Evolutionary conservation across 2,797 vertebrate species (phyloP), one percentile per base, ranked within the genome.

Genomic region (Silurus lanzhouensis): DNA sequence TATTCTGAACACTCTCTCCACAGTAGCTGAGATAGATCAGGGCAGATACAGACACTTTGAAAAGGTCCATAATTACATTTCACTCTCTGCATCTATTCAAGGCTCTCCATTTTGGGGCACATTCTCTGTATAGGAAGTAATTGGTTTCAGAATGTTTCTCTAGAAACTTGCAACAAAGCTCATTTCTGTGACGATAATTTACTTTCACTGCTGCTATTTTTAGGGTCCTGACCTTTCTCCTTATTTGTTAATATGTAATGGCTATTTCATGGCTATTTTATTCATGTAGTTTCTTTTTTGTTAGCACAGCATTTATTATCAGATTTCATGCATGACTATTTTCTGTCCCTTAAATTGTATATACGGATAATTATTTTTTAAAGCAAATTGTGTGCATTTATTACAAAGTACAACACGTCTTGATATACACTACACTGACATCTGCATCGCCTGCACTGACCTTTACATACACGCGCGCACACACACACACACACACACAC

Each of bases 321-420:
- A 66, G 57, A 81, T 72, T 85, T 75, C 77, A 81, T 74, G 68
- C 78, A 64, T 10, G 60, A 46, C 19, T 60, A n/a, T 38, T 70
- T 60, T 66, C 70, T 66, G n/a, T n/a, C 31, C 25, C 74, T 22
- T 60, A 76, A 76, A 27, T 31, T 57, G 14, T 9, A 57, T 52
- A 57, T 48, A 38, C 38, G 0, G 38, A 38, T 38, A 38, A 38
- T 38, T 38, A 0, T 38, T 0, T 0, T 38, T 38, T 38, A 31
- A 31, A 31, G 31, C 31, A 31, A 31, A 31, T 3, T 3, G 3
- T 31, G 2, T 31, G 31, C 31, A 31, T 31, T 31, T 31, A 31
- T 31, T 31, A 31, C 31, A 31, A 31, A 31, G 31, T 31, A 31
- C 31, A 31, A 31, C 31, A 31, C 0, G 31, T 0, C 31, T 31